Base-by-base conservation (phyloP, 2,888 invertebrate genomes). In the Psylliodes chrysocephalus region DNA sequence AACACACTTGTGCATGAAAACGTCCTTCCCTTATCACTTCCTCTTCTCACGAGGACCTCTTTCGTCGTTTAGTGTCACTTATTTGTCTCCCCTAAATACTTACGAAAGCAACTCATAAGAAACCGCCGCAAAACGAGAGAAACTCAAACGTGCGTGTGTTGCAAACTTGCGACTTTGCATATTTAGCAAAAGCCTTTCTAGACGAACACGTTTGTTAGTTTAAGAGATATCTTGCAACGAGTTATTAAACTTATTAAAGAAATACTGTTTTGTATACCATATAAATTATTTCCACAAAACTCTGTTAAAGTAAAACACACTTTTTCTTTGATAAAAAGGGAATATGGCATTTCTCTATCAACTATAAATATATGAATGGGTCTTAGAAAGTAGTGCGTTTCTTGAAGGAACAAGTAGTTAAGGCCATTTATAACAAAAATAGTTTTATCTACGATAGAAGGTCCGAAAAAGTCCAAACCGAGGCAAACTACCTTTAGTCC, bases 21-120 rank as follows among this genome's bases (percentile, higher is more conserved):
- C 51, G 66, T 70, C 61, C 60, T 67, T 69, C 64, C 66, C 60
- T 70, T 70, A 70, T 71, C 70, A 67, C 64, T 66, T 70, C 52
- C 54, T 35, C 19, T 53, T 22, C 14, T n/a, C 40, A 7, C 19
- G 12, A 19, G 35, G 8, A 53, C 40, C 25, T 38, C 30, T 15
- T 54, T 54, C 19, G 28, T 54, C 40, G 25, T 46, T 46, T 40
- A 54, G 30, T 54, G 22, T 19, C 54, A 56, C 17, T 30, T 56
- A 46, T 56, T 44, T 33, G 46, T 49, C 63, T 53, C 28, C 46
- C 40, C 18, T 38, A 33, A 44, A 57, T 49, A 53, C 38, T 35
- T 53, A 28, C 28, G 63, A 19, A 33, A 57, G 57, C 63, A 57
- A 59, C 35, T 63, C 59, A 47, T 63, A 53, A 44, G 47, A 59